A percentile compares a stretch with the other conserved stretches of the same genome.
These are phyloP conservation scores for Mimas tiliae DNA, from an alignment of 2,888 invertebrate genomes.

Conservation along the genomic window DNA sequence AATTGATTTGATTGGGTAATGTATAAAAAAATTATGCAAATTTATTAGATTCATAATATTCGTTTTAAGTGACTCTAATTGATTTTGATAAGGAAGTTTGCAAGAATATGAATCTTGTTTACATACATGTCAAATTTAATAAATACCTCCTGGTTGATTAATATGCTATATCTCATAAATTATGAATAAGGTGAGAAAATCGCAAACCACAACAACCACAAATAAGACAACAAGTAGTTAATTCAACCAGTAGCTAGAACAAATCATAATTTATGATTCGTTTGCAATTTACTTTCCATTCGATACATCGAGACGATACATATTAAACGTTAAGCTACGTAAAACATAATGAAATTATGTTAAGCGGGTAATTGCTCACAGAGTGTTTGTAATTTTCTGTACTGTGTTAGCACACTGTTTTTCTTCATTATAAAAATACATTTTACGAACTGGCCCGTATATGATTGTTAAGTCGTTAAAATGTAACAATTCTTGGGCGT, in stretches of 20 bases:
- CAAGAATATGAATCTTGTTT: too few relatives aligned
- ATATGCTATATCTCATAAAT: background rate
- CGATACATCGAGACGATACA: slow-evolving; percentile 2
- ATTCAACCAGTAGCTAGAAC: slow-evolving; percentile 13
- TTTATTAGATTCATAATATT: too few relatives aligned
- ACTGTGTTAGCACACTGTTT: slow-evolving; percentile 52
- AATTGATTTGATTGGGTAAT: background rate
- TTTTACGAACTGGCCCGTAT: slow-evolving; percentile 73
- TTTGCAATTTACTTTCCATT: slow-evolving; percentile 24
- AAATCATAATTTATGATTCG: slow-evolving; percentile 19
- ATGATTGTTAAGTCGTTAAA: slow-evolving; percentile 80
- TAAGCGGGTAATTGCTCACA: slow-evolving; percentile 27
- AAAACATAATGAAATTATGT: slow-evolving; percentile 26
- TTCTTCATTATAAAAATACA: slow-evolving; percentile 56
- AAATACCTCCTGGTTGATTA: too few relatives aligned
- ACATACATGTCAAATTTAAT: too few relatives aligned
- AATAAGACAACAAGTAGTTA: slow-evolving; percentile 18
- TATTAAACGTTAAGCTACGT: slow-evolving; percentile 9
- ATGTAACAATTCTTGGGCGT: slow-evolving; percentile 74
- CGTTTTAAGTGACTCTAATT: too few relatives aligned
- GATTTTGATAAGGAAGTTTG: too few relatives aligned
- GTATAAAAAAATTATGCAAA: too few relatives aligned
- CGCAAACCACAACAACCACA: background rate
- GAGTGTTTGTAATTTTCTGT: slow-evolving; percentile 18
- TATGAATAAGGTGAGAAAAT: background rate